Evolutionary conservation across 2,113 vertebrate species (phyloP).

Genomic region (Electrona antarctica): DNA sequence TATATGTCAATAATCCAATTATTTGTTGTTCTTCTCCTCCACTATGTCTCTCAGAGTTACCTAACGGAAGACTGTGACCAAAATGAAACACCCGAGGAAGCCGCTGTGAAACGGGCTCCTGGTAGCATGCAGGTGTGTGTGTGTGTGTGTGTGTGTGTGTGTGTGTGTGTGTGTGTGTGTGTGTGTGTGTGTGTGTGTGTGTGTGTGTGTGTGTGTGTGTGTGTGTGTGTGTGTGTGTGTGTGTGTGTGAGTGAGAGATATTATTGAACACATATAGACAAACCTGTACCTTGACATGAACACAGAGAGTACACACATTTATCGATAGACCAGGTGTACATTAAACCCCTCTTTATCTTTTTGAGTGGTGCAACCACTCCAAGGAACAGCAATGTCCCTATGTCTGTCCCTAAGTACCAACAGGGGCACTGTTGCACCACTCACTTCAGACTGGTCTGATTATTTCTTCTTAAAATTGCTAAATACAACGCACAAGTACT

Average conservation of each 20-base stretch:
- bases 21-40: not conserved
- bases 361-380: no score
- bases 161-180: not conserved
- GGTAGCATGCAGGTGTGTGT: slow-evolving; percentile 52
- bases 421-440: no score
- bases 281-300: no score
- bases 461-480: no score
- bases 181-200: not conserved
- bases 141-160: slow-evolving; percentile 1
- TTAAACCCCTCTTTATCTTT: no score
- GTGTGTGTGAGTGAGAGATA: not conserved
- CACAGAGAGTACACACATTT: no score
- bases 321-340: no score
- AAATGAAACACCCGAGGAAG: slow-evolving; percentile 5
- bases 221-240: not conserved
- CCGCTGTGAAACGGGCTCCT: slow-evolving; percentile 34
- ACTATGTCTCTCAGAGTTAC: slow-evolving; percentile 48
- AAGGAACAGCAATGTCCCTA: no score
- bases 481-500: no score
- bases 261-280: not conserved
- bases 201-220: not conserved
- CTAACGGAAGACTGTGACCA: not conserved
- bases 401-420: no score
- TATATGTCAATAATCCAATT: no score
- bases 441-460: no score